phyloP scores from a whole-genome alignment of 2,113 vertebrate genomes.

The Periophthalmodon schlosseri region DNA sequence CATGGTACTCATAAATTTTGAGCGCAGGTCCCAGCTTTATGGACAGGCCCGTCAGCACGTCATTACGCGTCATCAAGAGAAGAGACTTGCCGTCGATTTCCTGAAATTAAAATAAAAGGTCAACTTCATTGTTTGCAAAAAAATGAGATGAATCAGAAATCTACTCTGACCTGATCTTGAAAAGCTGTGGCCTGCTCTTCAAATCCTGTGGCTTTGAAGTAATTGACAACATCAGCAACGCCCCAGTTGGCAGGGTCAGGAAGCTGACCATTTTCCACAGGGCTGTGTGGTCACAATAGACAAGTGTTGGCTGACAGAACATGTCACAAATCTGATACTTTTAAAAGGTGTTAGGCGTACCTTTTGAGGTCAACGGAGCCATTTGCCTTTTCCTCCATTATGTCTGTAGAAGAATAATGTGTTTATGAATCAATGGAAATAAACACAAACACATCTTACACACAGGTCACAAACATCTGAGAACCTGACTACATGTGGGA shows the following conservation, averaged over 20 bases:
- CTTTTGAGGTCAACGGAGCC: constrained; percentile 91
- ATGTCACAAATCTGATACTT: neutral
- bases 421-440: neutral
- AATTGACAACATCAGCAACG: constrained; percentile 93
- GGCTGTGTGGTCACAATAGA: constrained; percentile 45
- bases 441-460: neutral
- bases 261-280: constrained; percentile 88
- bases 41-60: constrained; percentile 96
- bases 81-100: constrained; percentile 99
- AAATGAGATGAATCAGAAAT: neutral
- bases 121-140: neutral
- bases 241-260: constrained; percentile 94
- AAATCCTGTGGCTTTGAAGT: constrained; percentile 95
- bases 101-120: constrained; percentile 71
- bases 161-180: constrained; percentile 89
- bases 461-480: neutral
- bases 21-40: constrained; percentile 97
- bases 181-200: constrained; percentile 95
- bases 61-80: constrained; percentile 97
- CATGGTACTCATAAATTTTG: constrained; percentile 98
- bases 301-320: neutral
- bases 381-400: constrained; percentile 96
- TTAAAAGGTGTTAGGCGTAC: constrained; percentile 67
- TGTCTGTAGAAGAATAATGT: constrained; percentile 61
- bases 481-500: neutral